Base-by-base conservation (phyloP, 2,113 vertebrate species). In the Aphelocoma coerulescens region DNA sequence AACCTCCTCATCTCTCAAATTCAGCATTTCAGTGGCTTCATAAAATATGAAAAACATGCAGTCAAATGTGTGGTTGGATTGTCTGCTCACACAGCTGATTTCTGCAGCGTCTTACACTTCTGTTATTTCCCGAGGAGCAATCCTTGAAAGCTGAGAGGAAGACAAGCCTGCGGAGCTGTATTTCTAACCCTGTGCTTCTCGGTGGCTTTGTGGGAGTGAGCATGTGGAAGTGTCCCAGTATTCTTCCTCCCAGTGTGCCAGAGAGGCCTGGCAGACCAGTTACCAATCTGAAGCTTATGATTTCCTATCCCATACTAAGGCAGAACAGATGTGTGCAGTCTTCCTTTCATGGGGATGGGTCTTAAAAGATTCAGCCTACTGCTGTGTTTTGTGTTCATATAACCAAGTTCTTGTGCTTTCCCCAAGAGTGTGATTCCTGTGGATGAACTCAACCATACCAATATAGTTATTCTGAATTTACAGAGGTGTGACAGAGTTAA, bases 241-340 rank as follows among this genome's bases (percentile, higher is more conserved):
- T 58, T 78, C 33, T 11, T 73, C 22, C n/a, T 84, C 35, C 35
- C 33, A 24, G 35, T 1, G 3, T 1, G 2, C 76, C 8, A 26
- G 16, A 55, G 21, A 48, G 26, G 22, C 41, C 68, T 73, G n/a
- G 44, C 73, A 87, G 73, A 41, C 7, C 16, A 16, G 58, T 55
- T 48, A 7, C 35, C 65, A 27, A 13, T 9, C 59, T 62, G 68
- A 72, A 71, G 11, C 0, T 0, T 33, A 6, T 1, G 1, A 3
- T 65, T 88, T 80, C 28, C 21, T 13, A 6, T 37, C 41, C 48
- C 5, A 4, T 18, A 4, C 21, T 27, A 16, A 44, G 16, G 19
- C 2, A 3, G 67, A 69, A 30, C 11, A 66, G 61, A 24, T 8
- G 26, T 49, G 7, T 1, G 1, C 9, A 44, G 23, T 35, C 15